Evolutionary conservation across 2,113 vertebrate species (phyloP).

Genomic region (Melanocharis versteri): DNA sequence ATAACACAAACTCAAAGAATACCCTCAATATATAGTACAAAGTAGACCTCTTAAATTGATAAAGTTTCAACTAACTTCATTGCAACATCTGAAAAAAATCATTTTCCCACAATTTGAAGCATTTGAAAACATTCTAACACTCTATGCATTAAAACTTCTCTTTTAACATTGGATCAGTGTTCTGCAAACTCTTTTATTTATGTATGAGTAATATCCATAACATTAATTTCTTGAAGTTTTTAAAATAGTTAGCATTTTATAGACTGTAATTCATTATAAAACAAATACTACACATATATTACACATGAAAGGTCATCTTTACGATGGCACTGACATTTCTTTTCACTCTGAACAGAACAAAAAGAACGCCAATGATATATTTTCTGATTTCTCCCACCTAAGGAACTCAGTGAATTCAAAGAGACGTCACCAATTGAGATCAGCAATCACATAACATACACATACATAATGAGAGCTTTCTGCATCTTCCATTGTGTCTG

Average conservation of each 20-base stretch:
- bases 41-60: not conserved
- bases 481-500: not conserved
- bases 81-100: not conserved
- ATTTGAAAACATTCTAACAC: not conserved
- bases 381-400: not conserved
- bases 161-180: not conserved
- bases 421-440: constrained; percentile 24
- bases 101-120: not conserved
- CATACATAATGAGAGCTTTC: not conserved
- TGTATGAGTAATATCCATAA: not conserved
- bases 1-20: not conserved
- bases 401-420: constrained; percentile 40
- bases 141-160: not conserved
- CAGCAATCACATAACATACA: not conserved
- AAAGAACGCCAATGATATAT: not conserved
- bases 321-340: constrained; percentile 19
- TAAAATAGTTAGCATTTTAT: not conserved
- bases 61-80: not conserved
- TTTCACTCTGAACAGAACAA: not conserved
- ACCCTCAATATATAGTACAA: not conserved
- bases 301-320: not conserved
- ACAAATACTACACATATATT: not conserved
- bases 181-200: not conserved
- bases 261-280: not conserved
- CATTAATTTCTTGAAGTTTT: not conserved